These are phyloP conservation scores for Cydia amplana DNA, from an alignment of 1,140 invertebrate genomes.

Conservation along the genomic window DNA sequence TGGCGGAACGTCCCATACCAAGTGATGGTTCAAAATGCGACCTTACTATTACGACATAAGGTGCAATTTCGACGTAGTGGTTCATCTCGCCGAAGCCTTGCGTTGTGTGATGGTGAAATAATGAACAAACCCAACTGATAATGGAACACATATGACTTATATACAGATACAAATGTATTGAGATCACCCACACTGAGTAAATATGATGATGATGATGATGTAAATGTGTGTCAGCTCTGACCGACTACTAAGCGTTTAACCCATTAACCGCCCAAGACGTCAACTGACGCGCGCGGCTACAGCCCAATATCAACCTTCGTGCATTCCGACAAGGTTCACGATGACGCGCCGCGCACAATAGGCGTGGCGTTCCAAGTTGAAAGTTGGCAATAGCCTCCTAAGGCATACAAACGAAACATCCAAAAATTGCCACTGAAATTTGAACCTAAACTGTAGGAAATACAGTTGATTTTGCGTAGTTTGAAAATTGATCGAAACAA, in stretches of 20 bases:
- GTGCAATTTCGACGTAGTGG: background rate
- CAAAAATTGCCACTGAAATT: no score
- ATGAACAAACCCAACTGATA: slow-evolving; percentile 33
- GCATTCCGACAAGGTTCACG: no score
- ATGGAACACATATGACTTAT: slow-evolving; percentile 37
- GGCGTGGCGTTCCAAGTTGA: slow-evolving; percentile 5
- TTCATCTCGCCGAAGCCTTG: background rate
- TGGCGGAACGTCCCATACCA: background rate
- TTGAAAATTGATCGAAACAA: no score
- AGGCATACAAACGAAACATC: no score
- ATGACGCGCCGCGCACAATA: no score
- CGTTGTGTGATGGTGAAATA: background rate
- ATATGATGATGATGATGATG: slow-evolving; percentile 36
- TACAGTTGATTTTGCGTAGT: no score
- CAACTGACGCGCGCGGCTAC: no score
- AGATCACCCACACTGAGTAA: slow-evolving; percentile 69
- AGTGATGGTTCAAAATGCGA: background rate
- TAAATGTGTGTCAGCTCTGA: background rate
- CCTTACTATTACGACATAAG: background rate
- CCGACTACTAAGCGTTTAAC: slow-evolving; percentile 5
- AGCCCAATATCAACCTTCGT: no score
- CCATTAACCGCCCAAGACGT: no score
- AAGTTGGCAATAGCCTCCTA: no score
- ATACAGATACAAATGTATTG: slow-evolving; percentile 59
- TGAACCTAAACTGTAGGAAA: no score